These are phyloP conservation scores for Willowsia nigromaculata DNA, from an alignment of 2,888 invertebrate genomes.

Conservation along the genomic window DNA sequence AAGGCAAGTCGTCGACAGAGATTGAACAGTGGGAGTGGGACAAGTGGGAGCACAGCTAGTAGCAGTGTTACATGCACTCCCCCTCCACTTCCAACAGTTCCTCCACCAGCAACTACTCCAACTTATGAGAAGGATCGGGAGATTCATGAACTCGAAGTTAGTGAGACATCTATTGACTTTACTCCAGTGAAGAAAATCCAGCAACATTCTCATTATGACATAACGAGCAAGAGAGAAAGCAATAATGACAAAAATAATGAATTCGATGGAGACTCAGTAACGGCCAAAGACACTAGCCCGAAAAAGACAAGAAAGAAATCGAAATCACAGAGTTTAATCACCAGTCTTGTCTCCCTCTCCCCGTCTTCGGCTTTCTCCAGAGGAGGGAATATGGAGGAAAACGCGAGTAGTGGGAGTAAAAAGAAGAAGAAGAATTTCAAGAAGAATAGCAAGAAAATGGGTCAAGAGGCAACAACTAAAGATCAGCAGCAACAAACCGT, in stretches of 20 bases:
- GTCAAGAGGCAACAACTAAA: neutral
- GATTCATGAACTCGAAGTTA: conserved; percentile 67
- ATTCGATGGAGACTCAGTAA: neutral
- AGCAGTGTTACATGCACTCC: conserved; percentile 6
- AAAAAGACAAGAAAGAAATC: neutral
- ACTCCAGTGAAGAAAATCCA: conserved; percentile 29
- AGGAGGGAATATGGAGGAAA: conserved; percentile 19
- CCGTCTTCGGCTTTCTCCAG: neutral
- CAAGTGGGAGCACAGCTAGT: conserved; percentile 3
- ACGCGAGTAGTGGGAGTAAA: conserved; percentile 23
- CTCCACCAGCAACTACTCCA: no score
- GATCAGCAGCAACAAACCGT: neutral
- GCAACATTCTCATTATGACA: neutral
- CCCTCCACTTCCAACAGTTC: neutral
- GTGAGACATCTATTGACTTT: conserved; percentile 63
- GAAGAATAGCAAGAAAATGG: conserved; percentile 29
- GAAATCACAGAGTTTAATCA: conserved; percentile 54
- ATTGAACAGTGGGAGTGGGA: conserved; percentile 1
- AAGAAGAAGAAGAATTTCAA: conserved; percentile 44
- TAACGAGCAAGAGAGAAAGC: neutral
- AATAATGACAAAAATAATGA: neutral
- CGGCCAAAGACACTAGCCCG: neutral
- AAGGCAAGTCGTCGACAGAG: neutral
- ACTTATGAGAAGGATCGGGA: no score
- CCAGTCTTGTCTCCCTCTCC: conserved; percentile 21